Evolutionary conservation across 2,888 invertebrate genomes (phyloP), one percentile per base, ranked within the genome.

Genomic region (Andricus curvator): DNA sequence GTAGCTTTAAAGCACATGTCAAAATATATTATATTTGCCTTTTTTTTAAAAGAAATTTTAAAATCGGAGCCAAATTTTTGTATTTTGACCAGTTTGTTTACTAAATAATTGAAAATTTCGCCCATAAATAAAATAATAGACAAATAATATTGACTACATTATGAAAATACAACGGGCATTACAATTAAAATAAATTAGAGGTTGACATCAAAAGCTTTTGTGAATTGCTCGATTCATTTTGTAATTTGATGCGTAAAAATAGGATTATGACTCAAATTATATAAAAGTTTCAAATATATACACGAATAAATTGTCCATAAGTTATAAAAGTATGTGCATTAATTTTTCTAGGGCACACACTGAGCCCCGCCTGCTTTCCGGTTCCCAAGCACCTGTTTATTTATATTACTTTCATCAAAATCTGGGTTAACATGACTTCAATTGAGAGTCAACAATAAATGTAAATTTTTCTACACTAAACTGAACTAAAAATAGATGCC

Each of bases 371-470:
- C 60, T 62, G 22, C 25, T 62, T 62, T 62, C 25, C 62, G 25
- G 62, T 62, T 62, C 6, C 25, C 9, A 56, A 56, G 25, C 25
- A 62, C 15, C 62, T 25, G 62, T 62, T 62, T 62, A 62, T 62
- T 25, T 62, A 25, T 62, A 62, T 62, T 15, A 25, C 62, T 62
- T 25, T 62, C 25, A 62, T 62, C 62, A 62, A 62, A 22, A 62
- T 25, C 25, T 62, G 15, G 62, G 62, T 62, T 62, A 62, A 62
- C 25, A 62, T 15, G 15, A 62, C 62, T 62, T 62, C 15, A 62
- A 62, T 62, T 25, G 25, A 62, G 62, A 4, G 25, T 62, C 62
- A 62, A 62, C 62, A 62, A 62, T 62, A 25, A 62, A 62, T 29
- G 4, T 25, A 22, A 62, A 62, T 62, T 62, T 62, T 62, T 56